Evolutionary conservation across 2,888 invertebrate genomes (phyloP).

Genomic region (Patella caerulea): DNA sequence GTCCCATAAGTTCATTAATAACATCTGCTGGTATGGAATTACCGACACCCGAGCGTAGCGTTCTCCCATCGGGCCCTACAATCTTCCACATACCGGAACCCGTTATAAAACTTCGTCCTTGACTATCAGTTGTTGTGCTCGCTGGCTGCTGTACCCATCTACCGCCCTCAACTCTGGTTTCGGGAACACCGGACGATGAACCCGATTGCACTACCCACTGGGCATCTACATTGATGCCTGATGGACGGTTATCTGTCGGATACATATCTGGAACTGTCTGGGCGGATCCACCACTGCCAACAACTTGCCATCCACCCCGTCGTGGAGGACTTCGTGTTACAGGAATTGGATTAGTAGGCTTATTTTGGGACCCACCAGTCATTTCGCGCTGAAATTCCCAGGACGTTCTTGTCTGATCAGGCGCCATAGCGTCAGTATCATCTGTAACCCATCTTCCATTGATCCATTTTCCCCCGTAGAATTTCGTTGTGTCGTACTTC

Average conservation of each 20-base stretch:
- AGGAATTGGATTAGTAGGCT: not conserved
- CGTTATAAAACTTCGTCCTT: not conserved
- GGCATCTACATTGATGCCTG: not conserved
- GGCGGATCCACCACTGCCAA: not conserved
- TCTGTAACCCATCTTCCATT: not conserved
- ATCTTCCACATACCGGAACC: conserved; percentile 1
- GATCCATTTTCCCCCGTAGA: not conserved
- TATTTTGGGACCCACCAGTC: not conserved
- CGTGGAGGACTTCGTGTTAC: not conserved
- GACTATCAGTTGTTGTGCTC: not conserved
- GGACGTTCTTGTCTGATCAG: not conserved
- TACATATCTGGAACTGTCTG: too few species aligned
- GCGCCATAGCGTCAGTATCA: not conserved
- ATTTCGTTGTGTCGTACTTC: not conserved
- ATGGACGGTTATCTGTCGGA: too few species aligned
- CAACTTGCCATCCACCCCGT: not conserved
- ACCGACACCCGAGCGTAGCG: not conserved
- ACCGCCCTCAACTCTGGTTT: not conserved
- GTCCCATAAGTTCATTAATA: not conserved
- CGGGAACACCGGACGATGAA: not conserved
- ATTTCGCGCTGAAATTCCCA: not conserved
- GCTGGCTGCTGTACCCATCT: not conserved
- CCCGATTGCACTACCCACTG: not conserved
- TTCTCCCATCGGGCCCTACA: not conserved
- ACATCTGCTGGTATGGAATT: not conserved